phyloP scores from a whole-genome alignment of 1,140 invertebrate species.

The Cepaea nemoralis region DNA sequence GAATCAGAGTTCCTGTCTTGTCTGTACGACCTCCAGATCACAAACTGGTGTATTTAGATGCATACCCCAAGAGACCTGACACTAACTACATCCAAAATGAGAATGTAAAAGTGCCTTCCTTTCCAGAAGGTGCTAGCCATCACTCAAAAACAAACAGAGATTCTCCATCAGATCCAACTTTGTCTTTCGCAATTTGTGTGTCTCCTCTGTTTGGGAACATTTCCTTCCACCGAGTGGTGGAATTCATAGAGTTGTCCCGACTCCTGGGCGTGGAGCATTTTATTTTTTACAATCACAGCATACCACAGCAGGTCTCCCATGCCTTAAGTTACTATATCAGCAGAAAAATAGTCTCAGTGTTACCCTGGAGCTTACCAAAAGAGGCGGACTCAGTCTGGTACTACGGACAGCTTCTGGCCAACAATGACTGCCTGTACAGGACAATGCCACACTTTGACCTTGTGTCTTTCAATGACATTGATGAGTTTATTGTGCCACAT shows the following conservation, averaged over 20 bases:
- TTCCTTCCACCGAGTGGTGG: background rate
- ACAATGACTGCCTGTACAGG: conserved; percentile 70
- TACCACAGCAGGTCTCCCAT: background rate
- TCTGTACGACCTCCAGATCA: background rate
- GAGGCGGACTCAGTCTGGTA: conserved; percentile 64
- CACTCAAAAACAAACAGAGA: background rate
- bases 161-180: background rate
- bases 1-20: background rate
- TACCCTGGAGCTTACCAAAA: conserved; percentile 63
- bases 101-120: background rate
- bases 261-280: background rate
- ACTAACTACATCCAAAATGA: background rate
- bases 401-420: conserved; percentile 67
- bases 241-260: conserved; percentile 24
- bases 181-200: conserved; percentile 34
- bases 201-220: conserved; percentile 31
- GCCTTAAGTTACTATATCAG: conserved; percentile 13
- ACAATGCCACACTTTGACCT: conserved; percentile 59
- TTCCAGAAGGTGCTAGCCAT: background rate
- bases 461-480: conserved; percentile 68
- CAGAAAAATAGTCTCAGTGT: conserved; percentile 51
- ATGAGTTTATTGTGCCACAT: conserved; percentile 70
- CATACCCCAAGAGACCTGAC: background rate
- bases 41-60: background rate
- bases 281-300: conserved; percentile 8